Percentiles rank a stretch among this genome's conserved stretches.
These are phyloP conservation scores for Vipera latastei DNA, from an alignment of 2,797 vertebrate species.

Conservation along the genomic window DNA sequence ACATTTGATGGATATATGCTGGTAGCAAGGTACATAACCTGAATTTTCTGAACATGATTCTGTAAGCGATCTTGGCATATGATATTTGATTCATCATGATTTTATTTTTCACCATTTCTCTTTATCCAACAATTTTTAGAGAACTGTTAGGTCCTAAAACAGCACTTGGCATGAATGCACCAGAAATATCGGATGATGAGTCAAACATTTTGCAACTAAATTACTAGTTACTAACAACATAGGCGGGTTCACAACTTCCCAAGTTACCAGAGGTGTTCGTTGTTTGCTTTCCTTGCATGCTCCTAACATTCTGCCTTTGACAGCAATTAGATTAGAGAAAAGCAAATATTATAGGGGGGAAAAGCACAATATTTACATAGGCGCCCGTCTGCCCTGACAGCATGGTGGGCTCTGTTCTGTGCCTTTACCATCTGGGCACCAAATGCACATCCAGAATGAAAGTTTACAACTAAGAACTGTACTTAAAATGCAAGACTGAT, in stretches of 20 bases:
- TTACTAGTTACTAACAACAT: conserved; percentile 50
- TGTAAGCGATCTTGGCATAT: neutral
- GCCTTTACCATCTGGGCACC: conserved; percentile 74
- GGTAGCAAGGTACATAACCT: neutral
- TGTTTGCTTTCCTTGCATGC: conserved; percentile 61
- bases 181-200: conserved; percentile 7
- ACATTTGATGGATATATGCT: neutral
- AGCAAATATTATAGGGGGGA: conserved; percentile 72
- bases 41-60: neutral
- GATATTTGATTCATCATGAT: neutral
- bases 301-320: conserved; percentile 67
- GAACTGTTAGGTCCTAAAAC: conserved; percentile 12
- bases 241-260: conserved; percentile 39
- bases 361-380: conserved; percentile 77
- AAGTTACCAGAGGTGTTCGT: conserved; percentile 51
- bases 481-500: conserved; percentile 46
- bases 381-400: conserved; percentile 74
- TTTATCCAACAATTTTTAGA: conserved; percentile 15
- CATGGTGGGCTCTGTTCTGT: conserved; percentile 69
- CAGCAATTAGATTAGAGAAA: conserved; percentile 74
- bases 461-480: conserved; percentile 63
- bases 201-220: conserved; percentile 38
- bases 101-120: neutral
- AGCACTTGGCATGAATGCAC: conserved; percentile 26
- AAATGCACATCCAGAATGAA: conserved; percentile 67